A percentile compares a stretch with the other conserved stretches of the same genome.
These are phyloP conservation scores for Listrodromus nycthemerus DNA, from an alignment of 2,888 invertebrate species.

Conservation along the genomic window DNA sequence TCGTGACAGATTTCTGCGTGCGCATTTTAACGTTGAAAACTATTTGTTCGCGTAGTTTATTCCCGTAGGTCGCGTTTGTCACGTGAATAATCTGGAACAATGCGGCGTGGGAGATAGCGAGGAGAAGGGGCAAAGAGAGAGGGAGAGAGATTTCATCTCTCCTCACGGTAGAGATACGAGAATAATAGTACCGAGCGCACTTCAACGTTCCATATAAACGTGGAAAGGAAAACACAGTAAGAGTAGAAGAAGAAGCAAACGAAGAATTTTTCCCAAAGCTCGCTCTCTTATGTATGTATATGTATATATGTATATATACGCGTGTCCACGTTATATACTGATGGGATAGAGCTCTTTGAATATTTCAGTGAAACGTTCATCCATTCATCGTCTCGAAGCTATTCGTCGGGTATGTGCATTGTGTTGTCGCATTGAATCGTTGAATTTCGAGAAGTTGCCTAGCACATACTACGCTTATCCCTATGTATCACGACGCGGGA, in stretches of 20 bases:
- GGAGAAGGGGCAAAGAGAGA: not conserved
- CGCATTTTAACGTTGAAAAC: slow-evolving; percentile 45
- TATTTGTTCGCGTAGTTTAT: slow-evolving; percentile 42
- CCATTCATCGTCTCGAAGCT: slow-evolving; percentile 54
- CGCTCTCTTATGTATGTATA: not conserved
- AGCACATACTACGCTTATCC: slow-evolving; percentile 16
- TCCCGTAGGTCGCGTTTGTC: slow-evolving; percentile 43
- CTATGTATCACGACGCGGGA: not conserved
- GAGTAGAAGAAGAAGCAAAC: slow-evolving; percentile 31
- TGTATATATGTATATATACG: slow-evolving; percentile 9
- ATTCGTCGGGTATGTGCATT: slow-evolving; percentile 54
- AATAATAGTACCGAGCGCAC: slow-evolving; percentile 28
- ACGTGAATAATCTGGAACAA: slow-evolving; percentile 57
- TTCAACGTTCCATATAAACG: slow-evolving; percentile 48
- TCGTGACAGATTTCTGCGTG: slow-evolving; percentile 24
- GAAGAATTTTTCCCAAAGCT: slow-evolving; percentile 31
- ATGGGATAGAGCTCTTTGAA: slow-evolving; percentile 61
- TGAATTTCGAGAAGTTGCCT: slow-evolving; percentile 66
- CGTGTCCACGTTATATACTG: slow-evolving; percentile 15
- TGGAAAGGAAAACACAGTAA: not conserved
- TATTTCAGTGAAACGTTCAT: slow-evolving; percentile 66
- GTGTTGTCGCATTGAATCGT: slow-evolving; percentile 66
- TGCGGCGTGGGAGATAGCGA: not conserved
- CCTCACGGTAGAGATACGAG: not conserved
- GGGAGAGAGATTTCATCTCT: slow-evolving; percentile 14